Conservation (phyloP, 1,140 invertebrate genomes). For the Mizuhopecten yessoensis region DNA sequence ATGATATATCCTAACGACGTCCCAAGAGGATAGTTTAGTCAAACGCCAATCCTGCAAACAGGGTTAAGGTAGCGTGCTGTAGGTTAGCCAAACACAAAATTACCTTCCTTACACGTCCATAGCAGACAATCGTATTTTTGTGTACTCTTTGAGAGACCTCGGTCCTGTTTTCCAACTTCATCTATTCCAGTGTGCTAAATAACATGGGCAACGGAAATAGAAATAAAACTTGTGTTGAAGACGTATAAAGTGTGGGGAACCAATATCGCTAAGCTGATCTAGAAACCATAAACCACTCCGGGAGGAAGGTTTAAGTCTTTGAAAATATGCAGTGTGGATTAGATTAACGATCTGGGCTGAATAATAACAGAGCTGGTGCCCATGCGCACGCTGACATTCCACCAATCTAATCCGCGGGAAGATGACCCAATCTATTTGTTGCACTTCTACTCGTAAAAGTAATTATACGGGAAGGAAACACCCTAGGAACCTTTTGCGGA, state of each 20-base stretch:
- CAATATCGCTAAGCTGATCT: slow-evolving; percentile 26
- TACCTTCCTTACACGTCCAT: neutral
- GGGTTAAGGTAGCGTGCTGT: neutral
- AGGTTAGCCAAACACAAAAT: neutral
- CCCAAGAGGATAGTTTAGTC: neutral
- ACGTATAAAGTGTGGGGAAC: neutral
- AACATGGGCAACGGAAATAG: neutral
- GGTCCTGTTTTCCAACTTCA: neutral
- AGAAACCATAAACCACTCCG: neutral
- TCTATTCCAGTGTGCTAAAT: neutral
- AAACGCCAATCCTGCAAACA: neutral
- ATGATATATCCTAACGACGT: neutral
- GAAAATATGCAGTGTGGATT: slow-evolving; percentile 21
- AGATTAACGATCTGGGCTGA: slow-evolving; percentile 22
- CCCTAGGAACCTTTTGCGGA: neutral
- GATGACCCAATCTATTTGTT: slow-evolving; percentile 18
- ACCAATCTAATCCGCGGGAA: neutral
- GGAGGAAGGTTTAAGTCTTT: slow-evolving; percentile 5
- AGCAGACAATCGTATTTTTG: neutral
- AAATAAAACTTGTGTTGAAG: neutral
- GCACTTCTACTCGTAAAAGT: neutral
- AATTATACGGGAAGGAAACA: neutral
- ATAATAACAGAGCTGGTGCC: neutral
- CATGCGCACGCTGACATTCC: slow-evolving; percentile 3
- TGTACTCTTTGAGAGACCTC: neutral